These are phyloP conservation scores for Eupelmus urozonus DNA, from an alignment of 2,888 invertebrate genomes.

Conservation along the genomic window DNA sequence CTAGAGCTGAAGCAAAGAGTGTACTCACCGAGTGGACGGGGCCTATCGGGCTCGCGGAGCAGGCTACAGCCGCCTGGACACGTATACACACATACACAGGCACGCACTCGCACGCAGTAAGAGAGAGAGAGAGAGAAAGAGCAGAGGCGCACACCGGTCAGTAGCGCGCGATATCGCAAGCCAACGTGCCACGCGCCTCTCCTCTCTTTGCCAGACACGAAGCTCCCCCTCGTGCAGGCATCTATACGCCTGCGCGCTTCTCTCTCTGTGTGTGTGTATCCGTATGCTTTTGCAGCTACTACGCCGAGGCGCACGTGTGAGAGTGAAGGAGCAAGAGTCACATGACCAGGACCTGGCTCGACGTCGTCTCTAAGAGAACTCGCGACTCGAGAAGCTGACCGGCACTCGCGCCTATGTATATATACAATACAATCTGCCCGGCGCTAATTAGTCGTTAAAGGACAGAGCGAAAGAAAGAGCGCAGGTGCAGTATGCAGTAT, in stretches of 20 bases:
- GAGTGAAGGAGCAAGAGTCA: constrained; percentile 7
- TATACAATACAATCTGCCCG: too few species aligned
- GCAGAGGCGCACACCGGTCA: constrained; percentile 39
- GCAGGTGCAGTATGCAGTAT: background rate
- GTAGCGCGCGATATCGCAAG: constrained; percentile 25
- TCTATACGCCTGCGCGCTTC: constrained; percentile 1
- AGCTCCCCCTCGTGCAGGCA: constrained; percentile 42
- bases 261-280: background rate
- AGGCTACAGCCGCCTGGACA: too few species aligned
- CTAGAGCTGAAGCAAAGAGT: too few species aligned
- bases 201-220: background rate
- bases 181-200: constrained; percentile 31
- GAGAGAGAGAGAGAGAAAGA: too few species aligned
- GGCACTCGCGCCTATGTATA: background rate
- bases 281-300: background rate
- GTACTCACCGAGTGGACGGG: background rate
- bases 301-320: background rate
- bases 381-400: too few species aligned
- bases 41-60: background rate
- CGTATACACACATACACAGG: constrained; percentile 10
- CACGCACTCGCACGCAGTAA: too few species aligned
- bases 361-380: background rate
- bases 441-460: constrained; percentile 1
- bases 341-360: constrained; percentile 8
- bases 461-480: constrained; percentile 2